phyloP scores from a whole-genome alignment of 2,888 invertebrate genomes.

The Aromia moschata region DNA sequence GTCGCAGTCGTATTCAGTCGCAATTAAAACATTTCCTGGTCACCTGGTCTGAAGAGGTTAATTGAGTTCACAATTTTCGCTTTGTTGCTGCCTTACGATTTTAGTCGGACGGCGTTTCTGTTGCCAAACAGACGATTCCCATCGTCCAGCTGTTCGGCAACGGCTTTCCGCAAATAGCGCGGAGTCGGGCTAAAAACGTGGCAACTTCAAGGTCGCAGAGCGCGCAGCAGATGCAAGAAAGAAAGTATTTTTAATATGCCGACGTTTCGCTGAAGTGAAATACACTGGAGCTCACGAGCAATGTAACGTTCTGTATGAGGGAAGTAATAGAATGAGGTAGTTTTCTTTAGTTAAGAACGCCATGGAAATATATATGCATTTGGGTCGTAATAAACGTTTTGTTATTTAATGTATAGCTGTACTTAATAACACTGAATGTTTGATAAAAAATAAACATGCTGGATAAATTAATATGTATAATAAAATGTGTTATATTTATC shows the following conservation, averaged over 20 bases:
- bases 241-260: background rate
- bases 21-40: background rate
- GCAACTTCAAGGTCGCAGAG: constrained; percentile 7
- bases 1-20: background rate
- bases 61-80: constrained; percentile 9
- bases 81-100: constrained; percentile 13
- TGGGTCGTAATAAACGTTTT: too few relatives aligned
- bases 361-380: too few relatives aligned
- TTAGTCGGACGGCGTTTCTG: constrained; percentile 16
- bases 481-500: too few relatives aligned
- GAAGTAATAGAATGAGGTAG: too few relatives aligned
- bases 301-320: too few relatives aligned
- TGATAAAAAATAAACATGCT: too few relatives aligned
- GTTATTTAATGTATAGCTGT: too few relatives aligned
- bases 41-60: constrained; percentile 11
- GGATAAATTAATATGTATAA: too few relatives aligned
- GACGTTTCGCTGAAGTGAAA: background rate
- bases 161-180: constrained; percentile 11
- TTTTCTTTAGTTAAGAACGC: too few relatives aligned
- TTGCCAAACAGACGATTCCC: constrained; percentile 32
- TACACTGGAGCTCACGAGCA: too few relatives aligned
- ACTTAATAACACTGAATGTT: too few relatives aligned
- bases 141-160: constrained; percentile 30
- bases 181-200: constrained; percentile 20
- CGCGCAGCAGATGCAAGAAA: constrained; percentile 3